These are phyloP conservation scores for Drosophila pandora DNA, from an alignment of 1,140 invertebrate genomes.

Conservation along the genomic window DNA sequence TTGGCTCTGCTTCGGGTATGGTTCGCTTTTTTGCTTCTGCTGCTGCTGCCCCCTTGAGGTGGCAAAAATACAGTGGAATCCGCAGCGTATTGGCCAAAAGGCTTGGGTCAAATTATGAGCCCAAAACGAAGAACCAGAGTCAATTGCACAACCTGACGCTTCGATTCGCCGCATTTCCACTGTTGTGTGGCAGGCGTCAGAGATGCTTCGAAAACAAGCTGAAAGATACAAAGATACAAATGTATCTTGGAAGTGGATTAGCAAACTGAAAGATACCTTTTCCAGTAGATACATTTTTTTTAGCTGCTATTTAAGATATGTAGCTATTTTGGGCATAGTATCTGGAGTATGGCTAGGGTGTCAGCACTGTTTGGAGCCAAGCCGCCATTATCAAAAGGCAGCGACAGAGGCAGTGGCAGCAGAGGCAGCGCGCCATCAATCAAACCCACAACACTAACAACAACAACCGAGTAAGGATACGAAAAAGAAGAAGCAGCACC, in stretches of 20 bases:
- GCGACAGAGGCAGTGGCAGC: conserved; percentile 3
- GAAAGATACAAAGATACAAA: neutral
- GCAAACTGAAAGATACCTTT: no score
- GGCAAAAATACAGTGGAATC: conserved; percentile 58
- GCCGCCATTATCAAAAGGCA: conserved; percentile 75
- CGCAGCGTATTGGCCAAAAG: conserved; percentile 56
- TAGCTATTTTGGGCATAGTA: no score
- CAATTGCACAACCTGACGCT: conserved; percentile 68
- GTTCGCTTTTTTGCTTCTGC: conserved; percentile 19
- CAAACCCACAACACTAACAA: conserved; percentile 65
- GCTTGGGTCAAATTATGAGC: conserved; percentile 72
- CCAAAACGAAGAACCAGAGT: conserved; percentile 43
- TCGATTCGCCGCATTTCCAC: conserved; percentile 57
- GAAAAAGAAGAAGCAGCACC: conserved; percentile 16
- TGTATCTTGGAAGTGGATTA: neutral
- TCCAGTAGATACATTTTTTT: neutral
- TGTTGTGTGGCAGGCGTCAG: conserved; percentile 40
- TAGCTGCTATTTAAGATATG: no score
- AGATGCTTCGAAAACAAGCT: conserved; percentile 5
- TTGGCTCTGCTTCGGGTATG: conserved; percentile 23
- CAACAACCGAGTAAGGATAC: conserved; percentile 16
- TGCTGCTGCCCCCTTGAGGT: conserved; percentile 20
- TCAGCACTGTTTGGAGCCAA: conserved; percentile 23
- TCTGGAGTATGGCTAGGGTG: neutral
- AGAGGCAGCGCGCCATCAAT: conserved; percentile 72